A percentile compares a stretch with the other conserved stretches of the same genome.
These are phyloP conservation scores for Danionella cerebrum DNA, from an alignment of 2,113 vertebrate genomes.

Conservation along the genomic window DNA sequence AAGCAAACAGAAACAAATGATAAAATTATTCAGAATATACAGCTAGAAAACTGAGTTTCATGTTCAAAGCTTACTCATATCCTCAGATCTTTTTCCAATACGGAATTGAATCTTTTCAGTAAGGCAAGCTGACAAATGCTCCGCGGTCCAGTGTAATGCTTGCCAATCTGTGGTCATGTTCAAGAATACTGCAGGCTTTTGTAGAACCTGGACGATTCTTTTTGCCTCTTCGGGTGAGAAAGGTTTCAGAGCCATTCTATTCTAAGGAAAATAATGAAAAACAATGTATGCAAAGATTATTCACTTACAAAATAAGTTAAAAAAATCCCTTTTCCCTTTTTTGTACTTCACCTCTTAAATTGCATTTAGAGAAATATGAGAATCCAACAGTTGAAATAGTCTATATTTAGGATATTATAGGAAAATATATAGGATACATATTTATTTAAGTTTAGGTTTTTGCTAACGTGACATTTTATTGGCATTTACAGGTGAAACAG, in stretches of 20 bases:
- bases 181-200: slow-evolving; percentile 78
- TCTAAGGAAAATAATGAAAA: background rate
- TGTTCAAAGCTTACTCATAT: slow-evolving; percentile 60
- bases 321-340: too few relatives aligned
- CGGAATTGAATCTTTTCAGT: slow-evolving; percentile 74
- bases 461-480: too few relatives aligned
- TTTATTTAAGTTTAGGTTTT: too few relatives aligned
- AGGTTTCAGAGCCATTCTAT: slow-evolving; percentile 64
- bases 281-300: background rate
- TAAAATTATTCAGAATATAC: background rate
- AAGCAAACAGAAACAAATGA: background rate
- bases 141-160: slow-evolving; percentile 70
- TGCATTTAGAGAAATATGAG: too few relatives aligned
- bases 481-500: too few relatives aligned
- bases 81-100: slow-evolving; percentile 65
- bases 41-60: background rate
- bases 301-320: too few relatives aligned
- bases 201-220: slow-evolving; percentile 70
- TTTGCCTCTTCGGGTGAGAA: slow-evolving; percentile 74
- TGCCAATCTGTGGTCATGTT: slow-evolving; percentile 83
- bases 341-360: too few relatives aligned
- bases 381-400: too few relatives aligned
- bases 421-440: too few relatives aligned
- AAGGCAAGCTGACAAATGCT: slow-evolving; percentile 67
- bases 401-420: too few relatives aligned